Percentiles rank a stretch among this genome's conserved stretches.
Conservation (phyloP, 2,113 vertebrate genomes). For the Oncorhynchus mykiss region DNA sequence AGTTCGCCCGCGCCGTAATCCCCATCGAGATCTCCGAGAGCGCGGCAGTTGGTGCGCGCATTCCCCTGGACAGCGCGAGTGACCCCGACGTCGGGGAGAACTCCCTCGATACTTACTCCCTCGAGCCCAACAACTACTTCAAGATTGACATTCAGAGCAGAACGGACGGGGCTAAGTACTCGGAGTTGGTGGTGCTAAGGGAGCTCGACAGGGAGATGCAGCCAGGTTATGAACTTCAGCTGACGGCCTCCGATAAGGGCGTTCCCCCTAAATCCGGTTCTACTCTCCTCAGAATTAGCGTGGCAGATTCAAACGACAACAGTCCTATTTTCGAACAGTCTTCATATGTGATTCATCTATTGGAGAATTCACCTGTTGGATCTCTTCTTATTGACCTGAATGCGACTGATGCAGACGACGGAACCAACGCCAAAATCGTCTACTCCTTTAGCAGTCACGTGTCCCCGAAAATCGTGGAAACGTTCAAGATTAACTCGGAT, state of each 20-base stretch:
- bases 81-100: slow-evolving; percentile 96
- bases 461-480: slow-evolving; percentile 89
- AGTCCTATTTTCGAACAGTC: slow-evolving; percentile 88
- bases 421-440: slow-evolving; percentile 91
- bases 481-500: slow-evolving; percentile 90
- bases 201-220: slow-evolving; percentile 89
- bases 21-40: slow-evolving; percentile 96
- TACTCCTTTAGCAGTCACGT: slow-evolving; percentile 96
- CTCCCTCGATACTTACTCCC: slow-evolving; percentile 88
- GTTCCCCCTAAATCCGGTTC: slow-evolving; percentile 88
- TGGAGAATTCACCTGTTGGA: slow-evolving; percentile 85
- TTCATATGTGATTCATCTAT: slow-evolving; percentile 85
- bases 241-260: slow-evolving; percentile 90
- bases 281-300: slow-evolving; percentile 87
- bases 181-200: slow-evolving; percentile 87
- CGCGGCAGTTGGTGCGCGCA: slow-evolving; percentile 87
- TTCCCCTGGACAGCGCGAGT: slow-evolving; percentile 93
- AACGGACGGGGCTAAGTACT: slow-evolving; percentile 91
- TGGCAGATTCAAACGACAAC: slow-evolving; percentile 96
- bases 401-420: slow-evolving; percentile 94
- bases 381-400: slow-evolving; percentile 90
- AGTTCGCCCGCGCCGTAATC: slow-evolving; percentile 88
- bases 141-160: slow-evolving; percentile 87
- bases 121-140: slow-evolving; percentile 87
- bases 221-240: slow-evolving; percentile 87